phyloP scores from a whole-genome alignment of 2,888 invertebrate species.

The Orchesella flavescens region DNA sequence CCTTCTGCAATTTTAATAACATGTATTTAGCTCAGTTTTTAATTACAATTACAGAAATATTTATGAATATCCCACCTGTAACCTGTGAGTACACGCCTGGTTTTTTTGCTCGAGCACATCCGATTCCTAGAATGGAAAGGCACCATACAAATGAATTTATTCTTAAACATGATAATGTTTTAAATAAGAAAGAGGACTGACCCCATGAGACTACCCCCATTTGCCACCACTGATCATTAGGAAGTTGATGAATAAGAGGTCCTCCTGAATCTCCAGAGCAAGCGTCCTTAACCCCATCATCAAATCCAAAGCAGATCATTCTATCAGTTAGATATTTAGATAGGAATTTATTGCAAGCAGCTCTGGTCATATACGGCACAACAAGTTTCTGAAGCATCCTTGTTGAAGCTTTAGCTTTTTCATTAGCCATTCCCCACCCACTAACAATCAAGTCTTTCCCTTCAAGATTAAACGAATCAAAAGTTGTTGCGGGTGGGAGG shows the following conservation, averaged over 20 bases:
- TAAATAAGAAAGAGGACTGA: not conserved
- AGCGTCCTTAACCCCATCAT: conserved; percentile 35
- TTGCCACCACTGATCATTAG: not conserved
- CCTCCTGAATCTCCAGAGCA: conserved; percentile 57
- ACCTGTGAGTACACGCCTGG: conserved; percentile 68
- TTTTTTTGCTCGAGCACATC: conserved; percentile 64
- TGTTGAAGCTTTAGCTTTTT: conserved; percentile 67
- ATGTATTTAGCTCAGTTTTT: not conserved
- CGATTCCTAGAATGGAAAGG: conserved; percentile 45
- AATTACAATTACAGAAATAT: not conserved
- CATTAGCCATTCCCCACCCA: conserved; percentile 66
- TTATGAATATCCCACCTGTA: conserved; percentile 59
- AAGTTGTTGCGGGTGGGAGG: conserved; percentile 49
- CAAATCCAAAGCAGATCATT: conserved; percentile 63
- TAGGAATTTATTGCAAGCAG: conserved; percentile 48
- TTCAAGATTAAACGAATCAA: conserved; percentile 22
- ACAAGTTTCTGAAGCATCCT: conserved; percentile 68
- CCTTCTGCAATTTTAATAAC: no score
- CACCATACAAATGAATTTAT: not conserved
- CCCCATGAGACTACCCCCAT: not conserved
- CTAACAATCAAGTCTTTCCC: conserved; percentile 40
- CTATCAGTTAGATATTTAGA: conserved; percentile 55
- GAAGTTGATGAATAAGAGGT: conserved; percentile 39
- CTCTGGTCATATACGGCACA: conserved; percentile 58
- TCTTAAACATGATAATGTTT: not conserved